phyloP scores from a whole-genome alignment of 2,797 vertebrate species.

The Acrossocheilus wenchowensis region DNA sequence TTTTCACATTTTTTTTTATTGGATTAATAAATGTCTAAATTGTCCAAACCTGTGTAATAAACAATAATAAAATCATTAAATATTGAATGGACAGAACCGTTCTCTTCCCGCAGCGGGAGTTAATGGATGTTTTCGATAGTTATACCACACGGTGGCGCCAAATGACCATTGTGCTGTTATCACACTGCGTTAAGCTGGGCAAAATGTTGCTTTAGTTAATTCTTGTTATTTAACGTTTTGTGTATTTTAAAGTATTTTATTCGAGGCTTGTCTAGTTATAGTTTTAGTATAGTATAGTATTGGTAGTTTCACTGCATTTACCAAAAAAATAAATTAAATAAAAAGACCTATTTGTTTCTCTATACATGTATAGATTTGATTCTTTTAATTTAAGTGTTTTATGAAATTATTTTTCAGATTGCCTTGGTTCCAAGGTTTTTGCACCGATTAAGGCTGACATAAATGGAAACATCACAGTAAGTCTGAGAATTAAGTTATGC shows the following conservation, averaged over 20 bases:
- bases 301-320: not conserved
- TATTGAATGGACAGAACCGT: not conserved
- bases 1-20: not conserved
- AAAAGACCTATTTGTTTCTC: too few species aligned
- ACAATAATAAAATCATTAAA: not conserved
- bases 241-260: not conserved
- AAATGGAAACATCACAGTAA: constrained; percentile 90
- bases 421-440: constrained; percentile 90
- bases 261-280: not conserved
- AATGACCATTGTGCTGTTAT: not conserved
- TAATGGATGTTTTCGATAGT: not conserved
- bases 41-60: not conserved
- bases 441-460: constrained; percentile 91
- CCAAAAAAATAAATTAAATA: too few species aligned
- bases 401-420: constrained; percentile 79
- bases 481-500: not conserved
- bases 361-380: too few species aligned
- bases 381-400: constrained; percentile 44
- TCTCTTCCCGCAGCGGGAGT: not conserved
- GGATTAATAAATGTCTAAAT: not conserved
- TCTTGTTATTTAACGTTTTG: not conserved
- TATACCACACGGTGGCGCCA: not conserved
- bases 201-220: not conserved
- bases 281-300: not conserved
- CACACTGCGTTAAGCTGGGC: not conserved